A percentile compares a stretch with the other conserved stretches of the same genome.
Evolutionary conservation across 30 jellyfish, hydroid and myxozoan genomes (phyloP).

Genomic region (Sanderia malayensis): DNA sequence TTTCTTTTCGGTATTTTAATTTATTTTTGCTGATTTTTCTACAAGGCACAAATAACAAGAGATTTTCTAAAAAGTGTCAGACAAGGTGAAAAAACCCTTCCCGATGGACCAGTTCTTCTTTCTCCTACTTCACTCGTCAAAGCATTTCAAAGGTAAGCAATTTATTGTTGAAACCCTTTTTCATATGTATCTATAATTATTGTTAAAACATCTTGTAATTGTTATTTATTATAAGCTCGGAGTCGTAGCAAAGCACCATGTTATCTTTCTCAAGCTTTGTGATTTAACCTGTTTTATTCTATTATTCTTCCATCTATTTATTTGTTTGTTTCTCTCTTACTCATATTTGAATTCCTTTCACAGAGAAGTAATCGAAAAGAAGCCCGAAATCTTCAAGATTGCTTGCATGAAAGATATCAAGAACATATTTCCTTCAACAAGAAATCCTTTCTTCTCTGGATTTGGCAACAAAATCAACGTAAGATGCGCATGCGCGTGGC

Average conservation of each 20-base stretch:
- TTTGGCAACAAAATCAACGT: slow-evolving; percentile 96
- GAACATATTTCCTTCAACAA: slow-evolving; percentile 70
- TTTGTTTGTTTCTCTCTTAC: no score
- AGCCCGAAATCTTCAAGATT: slow-evolving; percentile 94
- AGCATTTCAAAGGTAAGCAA: slow-evolving; percentile 85
- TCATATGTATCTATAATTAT: background rate
- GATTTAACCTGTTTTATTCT: no score
- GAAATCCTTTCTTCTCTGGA: slow-evolving; percentile 93
- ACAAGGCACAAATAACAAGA: slow-evolving; percentile 92
- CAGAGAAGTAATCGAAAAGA: slow-evolving; percentile 91
- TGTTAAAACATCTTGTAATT: background rate
- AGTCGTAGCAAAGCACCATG: no score
- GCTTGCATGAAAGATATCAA: slow-evolving; percentile 87
- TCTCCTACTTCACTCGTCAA: slow-evolving; percentile 89
- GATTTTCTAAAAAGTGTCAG: slow-evolving; percentile 74
- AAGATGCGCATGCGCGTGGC: slow-evolving; percentile 3
- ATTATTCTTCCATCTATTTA: no score
- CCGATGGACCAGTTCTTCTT: slow-evolving; percentile 91
- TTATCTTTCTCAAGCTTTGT: no score
- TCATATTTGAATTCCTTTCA: no score
- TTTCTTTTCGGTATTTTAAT: no score
- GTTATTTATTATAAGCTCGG: no score
- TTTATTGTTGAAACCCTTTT: background rate
- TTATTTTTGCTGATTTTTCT: no score
- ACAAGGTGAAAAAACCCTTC: slow-evolving; percentile 83